Base-by-base conservation (phyloP, 1,140 invertebrate genomes). In the Arctopsyche grandis region DNA sequence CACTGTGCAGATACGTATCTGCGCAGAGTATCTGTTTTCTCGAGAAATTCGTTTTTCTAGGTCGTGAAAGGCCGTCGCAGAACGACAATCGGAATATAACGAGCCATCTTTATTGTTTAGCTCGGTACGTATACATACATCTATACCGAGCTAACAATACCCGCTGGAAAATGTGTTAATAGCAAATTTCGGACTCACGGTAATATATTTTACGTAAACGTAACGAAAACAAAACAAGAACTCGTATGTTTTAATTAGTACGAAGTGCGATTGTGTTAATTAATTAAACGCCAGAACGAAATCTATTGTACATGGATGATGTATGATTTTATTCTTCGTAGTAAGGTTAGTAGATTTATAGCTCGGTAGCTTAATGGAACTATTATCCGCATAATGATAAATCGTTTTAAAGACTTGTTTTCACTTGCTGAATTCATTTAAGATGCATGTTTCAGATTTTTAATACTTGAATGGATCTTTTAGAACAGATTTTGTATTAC, bases 11-110 rank as follows among this genome's bases (percentile, higher is more conserved):
- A 52, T 52, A 52, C 48, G 48, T 52, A 52, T 52, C 44, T 46
- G 5, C 24, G 63, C 21, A 24, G 19, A 14, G 3, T 10, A 5
- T 66, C 21, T 66, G 63, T 66, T 66, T 66, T 66, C 63, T 66
- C 63, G 63, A 66, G 63, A 66, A 66, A 66, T 66, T 66, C 63
- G 63, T 29, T 66, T 66, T 66, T 66, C 63, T 66, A 66, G 63
- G 63, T 66, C 63, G 63, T 22, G 63, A 66, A 66, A 66, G 63
- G 63, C 63, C 63, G 63, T 66, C 63, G 21, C 63, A 24, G 63
- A 26, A 66, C 63, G 63, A 66, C 63, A 66, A 66, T 66, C 63
- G 63, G 63, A 66, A 66, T 66, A 66, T 29, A 29, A 29, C 63
- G 63, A 66, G 63, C 63, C 56, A 29, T 66, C 63, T 66, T 66